phyloP scores from a whole-genome alignment of 2,888 invertebrate genomes.

The Cerceris ruficornis region DNA sequence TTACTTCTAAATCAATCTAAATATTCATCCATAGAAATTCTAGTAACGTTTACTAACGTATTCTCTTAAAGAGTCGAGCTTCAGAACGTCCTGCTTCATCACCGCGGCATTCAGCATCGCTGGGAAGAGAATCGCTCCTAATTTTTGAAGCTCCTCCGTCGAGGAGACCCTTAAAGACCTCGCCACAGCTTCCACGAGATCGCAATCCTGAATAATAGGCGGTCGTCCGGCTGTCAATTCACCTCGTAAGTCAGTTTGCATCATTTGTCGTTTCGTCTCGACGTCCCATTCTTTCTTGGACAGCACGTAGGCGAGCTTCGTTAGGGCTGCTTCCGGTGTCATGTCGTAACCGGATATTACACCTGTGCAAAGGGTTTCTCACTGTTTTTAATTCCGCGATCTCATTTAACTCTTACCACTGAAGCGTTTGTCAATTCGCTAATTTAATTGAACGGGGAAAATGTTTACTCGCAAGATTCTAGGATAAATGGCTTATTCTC shows the following conservation, averaged over 20 bases:
- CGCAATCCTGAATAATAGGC: slow-evolving; percentile 80
- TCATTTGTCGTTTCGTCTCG: slow-evolving; percentile 88
- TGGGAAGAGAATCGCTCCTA: slow-evolving; percentile 86
- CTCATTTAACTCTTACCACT: too few species aligned
- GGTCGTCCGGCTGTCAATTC: slow-evolving; percentile 86
- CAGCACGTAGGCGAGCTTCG: slow-evolving; percentile 94
- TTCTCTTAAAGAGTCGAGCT: slow-evolving; percentile 82
- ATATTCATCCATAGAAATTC: neutral
- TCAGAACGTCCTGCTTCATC: slow-evolving; percentile 82
- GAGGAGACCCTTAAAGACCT: slow-evolving; percentile 84
- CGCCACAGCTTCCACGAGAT: slow-evolving; percentile 85
- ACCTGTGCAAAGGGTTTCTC: slow-evolving; percentile 81
- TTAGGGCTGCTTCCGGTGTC: slow-evolving; percentile 97
- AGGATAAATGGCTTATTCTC: too few species aligned
- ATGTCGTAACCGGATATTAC: slow-evolving; percentile 92
- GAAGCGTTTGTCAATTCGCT: too few species aligned
- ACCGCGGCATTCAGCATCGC: slow-evolving; percentile 88
- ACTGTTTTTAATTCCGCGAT: neutral
- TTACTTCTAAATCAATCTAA: neutral
- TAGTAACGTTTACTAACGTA: slow-evolving; percentile 73
- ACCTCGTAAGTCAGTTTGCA: slow-evolving; percentile 90
- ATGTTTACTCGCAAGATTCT: too few species aligned
- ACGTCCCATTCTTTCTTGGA: slow-evolving; percentile 88
- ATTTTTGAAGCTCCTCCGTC: slow-evolving; percentile 83
- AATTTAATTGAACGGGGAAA: neutral